phyloP scores from a whole-genome alignment of 37 sponge, comb jelly and placozoan genomes.

The Trichoplax adhaerens region DNA sequence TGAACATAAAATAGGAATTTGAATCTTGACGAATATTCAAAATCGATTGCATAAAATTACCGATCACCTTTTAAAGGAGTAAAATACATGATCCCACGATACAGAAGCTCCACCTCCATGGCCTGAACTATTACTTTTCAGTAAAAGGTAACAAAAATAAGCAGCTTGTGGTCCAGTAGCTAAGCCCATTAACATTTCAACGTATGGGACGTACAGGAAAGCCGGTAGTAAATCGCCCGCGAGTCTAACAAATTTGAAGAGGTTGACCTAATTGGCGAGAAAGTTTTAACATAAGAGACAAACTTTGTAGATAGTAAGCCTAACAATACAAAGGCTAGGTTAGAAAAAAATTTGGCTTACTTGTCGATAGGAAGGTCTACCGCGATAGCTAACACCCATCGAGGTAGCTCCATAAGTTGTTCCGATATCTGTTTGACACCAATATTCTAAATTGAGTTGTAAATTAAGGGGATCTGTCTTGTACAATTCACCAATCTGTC shows the following conservation, averaged over 20 bases:
- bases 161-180: slow-evolving; percentile 41
- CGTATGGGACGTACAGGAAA: slow-evolving; percentile 58
- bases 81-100: slow-evolving; percentile 91
- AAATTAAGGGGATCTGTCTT: slow-evolving; percentile 23
- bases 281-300: background rate
- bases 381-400: too few species aligned
- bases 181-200: slow-evolving; percentile 71
- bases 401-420: too few species aligned
- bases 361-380: too few species aligned
- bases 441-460: slow-evolving; percentile 46
- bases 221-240: slow-evolving; percentile 68
- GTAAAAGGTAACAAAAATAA: slow-evolving; percentile 56
- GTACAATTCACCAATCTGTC: slow-evolving; percentile 57
- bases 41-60: background rate
- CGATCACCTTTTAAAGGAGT: slow-evolving; percentile 50
- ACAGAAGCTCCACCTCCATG: slow-evolving; percentile 21
- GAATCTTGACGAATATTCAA: too few species aligned
- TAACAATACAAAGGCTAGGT: background rate
- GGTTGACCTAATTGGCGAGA: slow-evolving; percentile 32
- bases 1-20: too few species aligned
- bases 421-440: slow-evolving; percentile 20
- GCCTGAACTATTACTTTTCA: slow-evolving; percentile 26
- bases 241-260: slow-evolving; percentile 68
- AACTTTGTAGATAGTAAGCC: background rate
- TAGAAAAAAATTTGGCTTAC: too few species aligned